A percentile compares a stretch with the other conserved stretches of the same genome.
These are phyloP conservation scores for Takifugu ocellatus DNA, from an alignment of 2,797 vertebrate genomes.

Conservation along the genomic window DNA sequence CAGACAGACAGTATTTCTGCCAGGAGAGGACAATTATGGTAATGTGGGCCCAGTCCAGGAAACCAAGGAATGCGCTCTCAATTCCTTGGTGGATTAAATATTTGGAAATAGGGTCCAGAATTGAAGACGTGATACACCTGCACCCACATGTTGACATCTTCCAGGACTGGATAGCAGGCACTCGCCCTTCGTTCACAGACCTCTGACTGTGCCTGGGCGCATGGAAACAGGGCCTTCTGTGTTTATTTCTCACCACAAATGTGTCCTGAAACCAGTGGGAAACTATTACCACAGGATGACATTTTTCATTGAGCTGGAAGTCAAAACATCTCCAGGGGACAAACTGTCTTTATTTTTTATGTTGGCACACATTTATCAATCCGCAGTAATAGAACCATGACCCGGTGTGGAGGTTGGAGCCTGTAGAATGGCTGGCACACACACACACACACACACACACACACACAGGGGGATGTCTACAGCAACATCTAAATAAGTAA, in stretches of 20 bases:
- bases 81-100: too few species aligned
- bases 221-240: too few species aligned
- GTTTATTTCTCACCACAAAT: slow-evolving; percentile 38
- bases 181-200: too few species aligned
- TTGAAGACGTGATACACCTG: too few species aligned
- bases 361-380: slow-evolving; percentile 1
- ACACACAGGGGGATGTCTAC: slow-evolving; percentile 31
- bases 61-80: too few species aligned
- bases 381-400: background rate
- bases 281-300: slow-evolving; percentile 20
- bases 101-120: too few species aligned
- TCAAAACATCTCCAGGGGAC: slow-evolving; percentile 14
- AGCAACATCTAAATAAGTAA: slow-evolving; percentile 65
- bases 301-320: slow-evolving; percentile 28
- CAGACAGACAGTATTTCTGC: too few species aligned
- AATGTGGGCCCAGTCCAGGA: too few species aligned
- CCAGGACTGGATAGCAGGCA: too few species aligned
- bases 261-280: slow-evolving; percentile 21
- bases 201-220: too few species aligned
- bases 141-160: too few species aligned
- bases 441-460: slow-evolving; percentile 16
- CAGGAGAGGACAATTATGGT: too few species aligned
- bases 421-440: background rate
- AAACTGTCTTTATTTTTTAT: slow-evolving; percentile 1
- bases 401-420: slow-evolving; percentile 4